Percentiles rank a stretch among this genome's conserved stretches.
These are phyloP conservation scores for Oriolus oriolus DNA, from an alignment of 2,113 vertebrate genomes.

Conservation along the genomic window DNA sequence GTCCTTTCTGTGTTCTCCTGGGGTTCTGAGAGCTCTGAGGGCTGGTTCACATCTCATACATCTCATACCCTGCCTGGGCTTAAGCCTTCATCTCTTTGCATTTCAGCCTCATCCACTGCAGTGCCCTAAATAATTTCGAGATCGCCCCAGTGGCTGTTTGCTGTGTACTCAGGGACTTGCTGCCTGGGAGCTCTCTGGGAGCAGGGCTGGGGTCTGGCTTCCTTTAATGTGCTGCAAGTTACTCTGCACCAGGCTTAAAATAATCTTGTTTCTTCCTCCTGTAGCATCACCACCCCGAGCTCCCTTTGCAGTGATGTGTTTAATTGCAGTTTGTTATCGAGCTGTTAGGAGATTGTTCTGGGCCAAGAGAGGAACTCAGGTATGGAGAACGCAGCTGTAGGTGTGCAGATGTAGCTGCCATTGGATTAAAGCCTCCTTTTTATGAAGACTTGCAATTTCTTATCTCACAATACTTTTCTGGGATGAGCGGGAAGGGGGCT, in stretches of 20 bases:
- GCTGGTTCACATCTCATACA: background rate
- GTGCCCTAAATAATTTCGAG: background rate
- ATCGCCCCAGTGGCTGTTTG: background rate
- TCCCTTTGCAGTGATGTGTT: background rate
- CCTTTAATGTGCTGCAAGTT: background rate
- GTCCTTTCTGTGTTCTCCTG: background rate
- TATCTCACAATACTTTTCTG: background rate
- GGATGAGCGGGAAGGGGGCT: background rate
- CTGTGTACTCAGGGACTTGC: background rate
- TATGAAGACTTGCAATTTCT: background rate
- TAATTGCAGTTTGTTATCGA: background rate
- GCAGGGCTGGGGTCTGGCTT: background rate
- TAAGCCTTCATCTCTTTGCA: background rate
- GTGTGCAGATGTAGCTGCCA: background rate
- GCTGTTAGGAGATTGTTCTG: background rate
- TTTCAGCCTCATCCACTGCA: background rate
- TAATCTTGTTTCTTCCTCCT: background rate
- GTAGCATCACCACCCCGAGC: background rate
- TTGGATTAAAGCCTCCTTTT: background rate
- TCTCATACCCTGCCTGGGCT: background rate
- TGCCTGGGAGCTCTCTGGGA: background rate
- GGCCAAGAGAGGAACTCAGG: background rate
- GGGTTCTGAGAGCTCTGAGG: background rate
- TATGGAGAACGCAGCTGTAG: background rate
- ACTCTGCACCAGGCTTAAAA: background rate